These are phyloP conservation scores for Yponomeuta evonymella DNA, from an alignment of 2,888 invertebrate genomes.

Conservation along the genomic window DNA sequence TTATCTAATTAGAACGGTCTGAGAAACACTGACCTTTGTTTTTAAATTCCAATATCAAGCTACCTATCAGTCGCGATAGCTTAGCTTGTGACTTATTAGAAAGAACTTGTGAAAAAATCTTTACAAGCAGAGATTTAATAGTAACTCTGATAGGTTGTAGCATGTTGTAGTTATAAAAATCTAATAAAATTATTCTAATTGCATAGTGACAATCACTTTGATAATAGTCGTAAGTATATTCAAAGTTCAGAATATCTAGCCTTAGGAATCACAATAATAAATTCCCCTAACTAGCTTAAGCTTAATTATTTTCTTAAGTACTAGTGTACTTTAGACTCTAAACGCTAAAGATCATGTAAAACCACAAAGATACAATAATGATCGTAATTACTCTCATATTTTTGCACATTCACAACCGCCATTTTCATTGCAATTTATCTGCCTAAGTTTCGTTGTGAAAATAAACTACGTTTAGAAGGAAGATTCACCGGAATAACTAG, in stretches of 20 bases:
- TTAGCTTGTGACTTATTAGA: slow-evolving; percentile 10
- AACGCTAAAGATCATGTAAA: slow-evolving; percentile 37
- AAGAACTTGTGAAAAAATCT: slow-evolving; percentile 1
- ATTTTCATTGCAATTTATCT: slow-evolving; percentile 27
- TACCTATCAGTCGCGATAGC: slow-evolving; percentile 11
- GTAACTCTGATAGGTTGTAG: slow-evolving; percentile 6
- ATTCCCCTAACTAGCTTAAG: slow-evolving; percentile 11
- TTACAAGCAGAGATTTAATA: not conserved
- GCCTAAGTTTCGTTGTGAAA: slow-evolving; percentile 44
- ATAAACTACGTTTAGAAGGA: slow-evolving; percentile 24
- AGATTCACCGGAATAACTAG: slow-evolving; percentile 14
- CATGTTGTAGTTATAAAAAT: slow-evolving; percentile 6
- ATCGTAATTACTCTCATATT: slow-evolving; percentile 30
- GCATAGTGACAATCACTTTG: not conserved
- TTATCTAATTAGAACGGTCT: slow-evolving; percentile 1
- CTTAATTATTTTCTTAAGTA: slow-evolving; percentile 8
- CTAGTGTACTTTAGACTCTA: slow-evolving; percentile 37
- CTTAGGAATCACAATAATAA: slow-evolving; percentile 13
- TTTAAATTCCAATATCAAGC: not conserved
- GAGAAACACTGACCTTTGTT: not conserved
- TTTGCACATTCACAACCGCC: slow-evolving; percentile 53
- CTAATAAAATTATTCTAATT: not conserved
- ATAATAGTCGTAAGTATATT: slow-evolving; percentile 6
- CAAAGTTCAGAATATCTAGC: slow-evolving; percentile 2
- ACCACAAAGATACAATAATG: slow-evolving; percentile 32